Evolutionary conservation across 2,797 vertebrate genomes (phyloP).

Genomic region (Tokudaia tokunoshimensis): DNA sequence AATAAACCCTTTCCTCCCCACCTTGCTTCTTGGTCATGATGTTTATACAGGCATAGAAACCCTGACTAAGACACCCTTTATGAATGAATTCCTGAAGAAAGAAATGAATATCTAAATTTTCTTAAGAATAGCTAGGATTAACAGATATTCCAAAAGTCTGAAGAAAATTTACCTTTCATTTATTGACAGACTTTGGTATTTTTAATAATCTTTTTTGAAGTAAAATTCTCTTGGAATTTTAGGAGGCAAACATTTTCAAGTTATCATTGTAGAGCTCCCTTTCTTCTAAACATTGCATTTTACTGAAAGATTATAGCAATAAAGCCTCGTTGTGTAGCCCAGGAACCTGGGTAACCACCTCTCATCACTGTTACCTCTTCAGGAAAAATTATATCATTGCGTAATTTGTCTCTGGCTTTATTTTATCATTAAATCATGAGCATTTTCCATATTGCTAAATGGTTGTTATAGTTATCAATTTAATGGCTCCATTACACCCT

Average conservation of each 20-base stretch:
- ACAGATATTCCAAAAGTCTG: neutral
- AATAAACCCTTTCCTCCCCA: no score
- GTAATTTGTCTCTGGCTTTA: constrained; percentile 29
- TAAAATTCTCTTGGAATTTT: neutral
- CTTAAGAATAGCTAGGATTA: neutral
- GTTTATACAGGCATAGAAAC: no score
- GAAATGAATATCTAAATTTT: constrained; percentile 1
- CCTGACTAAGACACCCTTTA: no score
- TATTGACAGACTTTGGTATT: neutral
- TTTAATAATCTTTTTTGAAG: neutral
- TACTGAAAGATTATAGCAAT: neutral
- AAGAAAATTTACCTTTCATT: neutral
- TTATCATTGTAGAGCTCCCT: neutral
- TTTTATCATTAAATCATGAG: constrained; percentile 37
- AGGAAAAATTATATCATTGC: constrained; percentile 4
- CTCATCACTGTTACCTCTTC: neutral
- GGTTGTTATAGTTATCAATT: constrained; percentile 54
- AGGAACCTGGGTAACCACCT: neutral
- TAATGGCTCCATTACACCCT: constrained; percentile 34
- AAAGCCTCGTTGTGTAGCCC: neutral
- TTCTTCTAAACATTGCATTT: neutral
- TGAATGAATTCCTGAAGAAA: neutral
- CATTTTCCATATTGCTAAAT: constrained; percentile 57
- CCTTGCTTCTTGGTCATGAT: no score
- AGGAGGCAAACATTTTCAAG: neutral